phyloP scores from a whole-genome alignment of 2,113 vertebrate species.

The Hassar affinis region DNA sequence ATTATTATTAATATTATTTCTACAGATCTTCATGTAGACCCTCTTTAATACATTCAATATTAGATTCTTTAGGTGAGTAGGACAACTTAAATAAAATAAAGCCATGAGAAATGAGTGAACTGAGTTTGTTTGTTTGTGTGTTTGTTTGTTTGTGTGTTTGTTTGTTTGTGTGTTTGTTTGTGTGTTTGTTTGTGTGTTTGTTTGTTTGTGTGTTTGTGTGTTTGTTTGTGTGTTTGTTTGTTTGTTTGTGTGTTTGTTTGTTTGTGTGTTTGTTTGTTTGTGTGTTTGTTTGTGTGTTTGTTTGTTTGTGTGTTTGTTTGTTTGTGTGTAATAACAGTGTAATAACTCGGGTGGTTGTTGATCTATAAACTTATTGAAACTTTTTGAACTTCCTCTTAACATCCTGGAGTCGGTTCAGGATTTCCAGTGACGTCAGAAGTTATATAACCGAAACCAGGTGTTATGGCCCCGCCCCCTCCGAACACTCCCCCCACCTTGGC shows the following conservation, averaged over 20 bases:
- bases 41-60: neutral
- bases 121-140: too few relatives aligned
- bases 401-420: neutral
- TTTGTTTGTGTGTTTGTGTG: too few relatives aligned
- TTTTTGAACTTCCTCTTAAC: neutral
- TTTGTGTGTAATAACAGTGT: neutral
- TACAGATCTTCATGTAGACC: neutral
- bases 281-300: neutral
- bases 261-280: too few relatives aligned
- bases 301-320: neutral
- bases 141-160: too few relatives aligned
- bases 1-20: neutral
- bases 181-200: too few relatives aligned
- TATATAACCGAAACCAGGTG: conserved; percentile 1
- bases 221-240: neutral
- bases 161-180: too few relatives aligned
- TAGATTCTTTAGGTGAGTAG: neutral
- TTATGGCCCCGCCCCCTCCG: neutral
- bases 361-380: neutral
- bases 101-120: neutral
- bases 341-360: neutral
- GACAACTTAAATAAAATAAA: neutral
- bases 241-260: neutral
- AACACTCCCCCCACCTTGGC: neutral
- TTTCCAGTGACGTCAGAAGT: neutral